These are phyloP conservation scores for Sminthopsis crassicaudata DNA, from an alignment of 2,113 vertebrate species.

Conservation along the genomic window DNA sequence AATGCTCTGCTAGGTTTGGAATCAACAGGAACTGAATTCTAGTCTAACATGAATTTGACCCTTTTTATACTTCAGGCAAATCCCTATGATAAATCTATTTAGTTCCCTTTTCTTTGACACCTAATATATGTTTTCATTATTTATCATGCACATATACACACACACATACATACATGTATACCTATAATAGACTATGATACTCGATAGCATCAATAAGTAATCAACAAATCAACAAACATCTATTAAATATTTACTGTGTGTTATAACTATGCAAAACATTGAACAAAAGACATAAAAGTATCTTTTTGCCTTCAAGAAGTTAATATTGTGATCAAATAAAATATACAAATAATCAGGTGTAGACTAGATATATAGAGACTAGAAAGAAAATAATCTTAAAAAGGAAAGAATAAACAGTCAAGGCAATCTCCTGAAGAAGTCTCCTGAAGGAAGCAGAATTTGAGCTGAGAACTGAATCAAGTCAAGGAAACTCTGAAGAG, in stretches of 20 bases:
- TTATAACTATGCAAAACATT: not conserved
- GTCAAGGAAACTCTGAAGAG: not conserved
- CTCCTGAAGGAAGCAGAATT: not conserved
- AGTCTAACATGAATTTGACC: not conserved
- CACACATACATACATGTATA: no score
- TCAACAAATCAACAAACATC: no score
- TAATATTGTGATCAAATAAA: not conserved
- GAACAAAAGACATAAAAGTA: not conserved
- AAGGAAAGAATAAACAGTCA: not conserved
- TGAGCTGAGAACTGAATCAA: not conserved
- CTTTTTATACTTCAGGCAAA: not conserved
- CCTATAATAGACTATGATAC: not conserved
- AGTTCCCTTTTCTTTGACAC: not conserved
- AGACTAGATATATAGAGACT: not conserved
- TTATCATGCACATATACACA: no score
- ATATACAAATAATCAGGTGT: not conserved
- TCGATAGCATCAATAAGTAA: no score
- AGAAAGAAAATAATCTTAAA: not conserved
- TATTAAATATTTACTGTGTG: no score
- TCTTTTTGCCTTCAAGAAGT: not conserved
- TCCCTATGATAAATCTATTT: not conserved
- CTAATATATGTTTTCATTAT: no score
- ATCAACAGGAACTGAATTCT: not conserved
- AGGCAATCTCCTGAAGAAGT: not conserved
- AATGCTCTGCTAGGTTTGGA: not conserved